These are phyloP conservation scores for Chymomyza fuscimana DNA, from an alignment of 2,888 invertebrate genomes.

Conservation along the genomic window DNA sequence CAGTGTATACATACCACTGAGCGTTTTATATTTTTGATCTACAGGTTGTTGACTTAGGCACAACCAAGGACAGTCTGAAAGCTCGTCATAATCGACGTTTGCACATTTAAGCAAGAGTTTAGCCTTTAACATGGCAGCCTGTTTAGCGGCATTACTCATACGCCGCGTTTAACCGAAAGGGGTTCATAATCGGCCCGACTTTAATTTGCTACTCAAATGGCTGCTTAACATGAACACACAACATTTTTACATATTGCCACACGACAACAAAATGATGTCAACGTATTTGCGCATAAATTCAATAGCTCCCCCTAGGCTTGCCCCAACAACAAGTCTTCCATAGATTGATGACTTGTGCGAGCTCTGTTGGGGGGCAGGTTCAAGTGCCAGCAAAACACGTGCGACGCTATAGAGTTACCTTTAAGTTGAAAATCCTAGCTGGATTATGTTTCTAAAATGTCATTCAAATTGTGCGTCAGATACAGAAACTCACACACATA, in stretches of 20 bases:
- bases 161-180: neutral
- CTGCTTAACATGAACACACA: neutral
- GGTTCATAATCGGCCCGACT: neutral
- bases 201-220: neutral
- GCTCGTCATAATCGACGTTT: too few species aligned
- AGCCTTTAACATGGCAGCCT: too few species aligned
- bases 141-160: neutral
- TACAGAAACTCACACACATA: neutral
- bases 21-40: too few species aligned
- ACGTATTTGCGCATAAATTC: neutral
- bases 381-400: neutral
- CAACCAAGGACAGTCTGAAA: too few species aligned
- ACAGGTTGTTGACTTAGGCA: too few species aligned
- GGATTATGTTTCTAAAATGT: neutral
- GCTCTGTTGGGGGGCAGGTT: too few species aligned
- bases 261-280: neutral
- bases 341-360: neutral
- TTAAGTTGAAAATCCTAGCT: neutral
- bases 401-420: neutral
- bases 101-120: too few species aligned
- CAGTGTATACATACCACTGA: too few species aligned
- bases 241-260: neutral
- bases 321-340: neutral
- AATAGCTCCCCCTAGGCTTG: neutral
- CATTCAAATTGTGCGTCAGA: too few species aligned